These are phyloP conservation scores for Mastomys coucha DNA, from an alignment of 2,113 vertebrate genomes.

Conservation along the genomic window DNA sequence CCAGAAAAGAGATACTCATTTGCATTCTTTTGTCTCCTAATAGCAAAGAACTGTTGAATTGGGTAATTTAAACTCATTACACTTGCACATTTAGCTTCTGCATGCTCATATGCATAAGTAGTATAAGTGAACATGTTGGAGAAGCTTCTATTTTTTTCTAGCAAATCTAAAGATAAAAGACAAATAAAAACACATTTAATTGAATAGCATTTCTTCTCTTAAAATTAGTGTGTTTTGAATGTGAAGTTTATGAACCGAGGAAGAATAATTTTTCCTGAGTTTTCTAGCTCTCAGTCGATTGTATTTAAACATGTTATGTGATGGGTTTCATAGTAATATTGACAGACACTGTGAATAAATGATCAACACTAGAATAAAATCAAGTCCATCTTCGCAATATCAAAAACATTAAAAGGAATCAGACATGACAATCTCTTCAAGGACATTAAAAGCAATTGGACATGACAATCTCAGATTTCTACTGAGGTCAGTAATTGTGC, in stretches of 20 bases:
- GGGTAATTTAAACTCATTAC: slow-evolving; percentile 68
- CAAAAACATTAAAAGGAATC: neutral
- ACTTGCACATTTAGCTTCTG: slow-evolving; percentile 51
- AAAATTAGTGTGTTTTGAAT: neutral
- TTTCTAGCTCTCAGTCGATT: neutral
- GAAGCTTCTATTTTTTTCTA: slow-evolving; percentile 64
- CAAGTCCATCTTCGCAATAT: neutral
- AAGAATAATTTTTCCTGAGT: neutral
- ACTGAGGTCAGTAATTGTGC: neutral
- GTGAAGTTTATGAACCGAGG: neutral
- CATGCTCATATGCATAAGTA: neutral
- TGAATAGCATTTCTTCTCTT: slow-evolving; percentile 28
- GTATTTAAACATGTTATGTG: neutral
- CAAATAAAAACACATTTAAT: slow-evolving; percentile 15
- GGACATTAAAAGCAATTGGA: slow-evolving; percentile 14
- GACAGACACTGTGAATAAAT: neutral
- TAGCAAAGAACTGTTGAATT: slow-evolving; percentile 33
- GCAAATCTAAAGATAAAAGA: slow-evolving; percentile 45
- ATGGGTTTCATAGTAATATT: neutral
- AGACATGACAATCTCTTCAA: neutral
- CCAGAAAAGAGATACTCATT: slow-evolving; percentile 55
- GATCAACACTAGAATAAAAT: neutral
- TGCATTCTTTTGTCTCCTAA: slow-evolving; percentile 71
- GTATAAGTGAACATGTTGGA: neutral
- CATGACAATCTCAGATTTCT: neutral